phyloP scores from a whole-genome alignment of 2,888 invertebrate species.

The Oligia latruncula region DNA sequence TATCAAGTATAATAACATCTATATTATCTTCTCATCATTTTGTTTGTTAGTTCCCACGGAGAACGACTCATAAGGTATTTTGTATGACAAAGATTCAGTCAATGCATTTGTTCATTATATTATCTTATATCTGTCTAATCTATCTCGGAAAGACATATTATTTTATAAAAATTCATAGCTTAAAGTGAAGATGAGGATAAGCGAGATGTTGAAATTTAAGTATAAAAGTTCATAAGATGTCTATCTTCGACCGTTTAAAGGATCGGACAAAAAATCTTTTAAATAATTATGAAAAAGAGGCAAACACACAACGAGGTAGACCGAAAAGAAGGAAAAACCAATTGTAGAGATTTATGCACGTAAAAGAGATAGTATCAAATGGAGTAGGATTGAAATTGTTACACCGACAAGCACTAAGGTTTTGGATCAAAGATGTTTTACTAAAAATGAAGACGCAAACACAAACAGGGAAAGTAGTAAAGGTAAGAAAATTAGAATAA shows the following conservation, averaged over 20 bases:
- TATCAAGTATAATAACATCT: neutral
- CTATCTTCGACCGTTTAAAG: neutral
- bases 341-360: neutral
- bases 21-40: neutral
- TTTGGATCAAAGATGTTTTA: neutral
- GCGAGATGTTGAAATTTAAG: neutral
- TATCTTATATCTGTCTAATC: no score
- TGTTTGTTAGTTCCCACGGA: neutral
- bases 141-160: neutral
- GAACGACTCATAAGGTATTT: neutral
- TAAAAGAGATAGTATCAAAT: neutral
- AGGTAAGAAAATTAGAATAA: conserved; percentile 10
- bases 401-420: neutral
- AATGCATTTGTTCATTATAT: neutral
- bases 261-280: neutral
- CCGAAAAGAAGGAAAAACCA: neutral
- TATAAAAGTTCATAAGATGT: neutral
- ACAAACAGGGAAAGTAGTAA: neutral
- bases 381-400: neutral
- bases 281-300: no score
- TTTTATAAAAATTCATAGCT: neutral
- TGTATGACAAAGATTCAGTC: neutral
- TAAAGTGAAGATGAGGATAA: neutral
- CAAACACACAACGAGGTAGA: no score
- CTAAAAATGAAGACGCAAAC: neutral